Evolutionary conservation across 2,888 invertebrate genomes (phyloP).

Genomic region (Adineta ricciae): DNA sequence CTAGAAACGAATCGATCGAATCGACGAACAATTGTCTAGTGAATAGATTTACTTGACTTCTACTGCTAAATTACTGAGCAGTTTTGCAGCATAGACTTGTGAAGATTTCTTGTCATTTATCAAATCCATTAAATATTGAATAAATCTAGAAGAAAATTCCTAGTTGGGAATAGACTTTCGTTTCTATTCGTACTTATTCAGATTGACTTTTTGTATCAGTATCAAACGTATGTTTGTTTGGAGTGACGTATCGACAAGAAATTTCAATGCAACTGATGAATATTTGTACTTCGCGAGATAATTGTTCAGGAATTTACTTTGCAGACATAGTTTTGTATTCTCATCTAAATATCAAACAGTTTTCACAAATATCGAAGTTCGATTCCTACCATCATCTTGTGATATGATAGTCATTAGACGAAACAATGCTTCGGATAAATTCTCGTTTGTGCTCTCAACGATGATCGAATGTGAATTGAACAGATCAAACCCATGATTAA

Average conservation of each 20-base stretch:
- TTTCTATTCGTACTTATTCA: not conserved
- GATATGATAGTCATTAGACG: slow-evolving; percentile 11
- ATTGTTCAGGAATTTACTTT: slow-evolving; percentile 18
- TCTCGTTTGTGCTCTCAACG: not conserved
- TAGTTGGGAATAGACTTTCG: too few species aligned
- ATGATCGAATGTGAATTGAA: slow-evolving; percentile 32
- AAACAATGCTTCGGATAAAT: slow-evolving; percentile 14
- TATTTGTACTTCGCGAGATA: not conserved
- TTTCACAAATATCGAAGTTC: not conserved
- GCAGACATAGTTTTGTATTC: slow-evolving; percentile 19
- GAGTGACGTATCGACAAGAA: not conserved
- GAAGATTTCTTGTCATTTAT: not conserved
- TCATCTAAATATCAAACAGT: slow-evolving; percentile 21
- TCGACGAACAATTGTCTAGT: not conserved
- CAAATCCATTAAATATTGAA: slow-evolving; percentile 1
- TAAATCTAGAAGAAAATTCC: slow-evolving; percentile 16
- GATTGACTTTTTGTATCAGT: not conserved
- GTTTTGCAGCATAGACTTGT: not conserved
- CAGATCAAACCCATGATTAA: slow-evolving; percentile 40
- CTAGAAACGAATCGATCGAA: not conserved
- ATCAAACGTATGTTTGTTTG: not conserved
- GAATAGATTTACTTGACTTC: not conserved
- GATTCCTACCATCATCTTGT: slow-evolving; percentile 22
- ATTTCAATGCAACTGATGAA: not conserved
- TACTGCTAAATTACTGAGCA: not conserved